These are phyloP conservation scores for Anarhynchus alexandrinus DNA, from an alignment of 2,113 vertebrate genomes.

Conservation along the genomic window DNA sequence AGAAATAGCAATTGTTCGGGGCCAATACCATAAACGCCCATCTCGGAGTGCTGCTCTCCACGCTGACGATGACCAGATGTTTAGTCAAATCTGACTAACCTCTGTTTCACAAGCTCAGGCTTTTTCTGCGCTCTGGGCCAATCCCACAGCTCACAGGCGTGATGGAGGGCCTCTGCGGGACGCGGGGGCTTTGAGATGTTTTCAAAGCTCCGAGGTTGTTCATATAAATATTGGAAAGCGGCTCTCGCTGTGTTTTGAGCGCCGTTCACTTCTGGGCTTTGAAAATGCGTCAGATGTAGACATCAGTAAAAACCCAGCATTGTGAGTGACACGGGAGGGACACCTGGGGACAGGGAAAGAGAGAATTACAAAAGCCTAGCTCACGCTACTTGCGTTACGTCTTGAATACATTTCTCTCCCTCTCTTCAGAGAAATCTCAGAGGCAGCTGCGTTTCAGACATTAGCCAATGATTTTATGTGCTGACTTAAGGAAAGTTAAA, in stretches of 20 bases:
- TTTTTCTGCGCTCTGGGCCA: constrained; percentile 24
- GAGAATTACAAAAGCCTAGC: neutral
- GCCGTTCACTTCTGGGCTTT: neutral
- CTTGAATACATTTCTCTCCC: neutral
- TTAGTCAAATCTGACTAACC: constrained; percentile 31
- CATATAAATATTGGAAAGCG: neutral
- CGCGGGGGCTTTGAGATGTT: neutral
- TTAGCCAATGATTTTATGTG: neutral
- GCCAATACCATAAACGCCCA: neutral
- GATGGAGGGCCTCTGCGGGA: neutral
- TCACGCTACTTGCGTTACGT: neutral
- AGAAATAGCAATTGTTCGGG: neutral
- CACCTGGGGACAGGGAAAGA: neutral
- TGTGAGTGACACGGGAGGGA: neutral
- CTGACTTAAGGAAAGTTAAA: neutral
- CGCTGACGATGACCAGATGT: constrained; percentile 44
- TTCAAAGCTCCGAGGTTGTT: neutral
- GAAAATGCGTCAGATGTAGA: neutral
- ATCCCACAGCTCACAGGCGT: neutral
- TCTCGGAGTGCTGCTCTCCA: neutral
- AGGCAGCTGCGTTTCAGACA: neutral
- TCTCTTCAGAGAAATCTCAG: neutral
- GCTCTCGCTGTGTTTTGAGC: neutral
- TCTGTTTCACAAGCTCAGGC: neutral
- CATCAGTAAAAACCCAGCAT: neutral